phyloP scores from a whole-genome alignment of 2,888 invertebrate species.

The Drosophila maculinotata region DNA sequence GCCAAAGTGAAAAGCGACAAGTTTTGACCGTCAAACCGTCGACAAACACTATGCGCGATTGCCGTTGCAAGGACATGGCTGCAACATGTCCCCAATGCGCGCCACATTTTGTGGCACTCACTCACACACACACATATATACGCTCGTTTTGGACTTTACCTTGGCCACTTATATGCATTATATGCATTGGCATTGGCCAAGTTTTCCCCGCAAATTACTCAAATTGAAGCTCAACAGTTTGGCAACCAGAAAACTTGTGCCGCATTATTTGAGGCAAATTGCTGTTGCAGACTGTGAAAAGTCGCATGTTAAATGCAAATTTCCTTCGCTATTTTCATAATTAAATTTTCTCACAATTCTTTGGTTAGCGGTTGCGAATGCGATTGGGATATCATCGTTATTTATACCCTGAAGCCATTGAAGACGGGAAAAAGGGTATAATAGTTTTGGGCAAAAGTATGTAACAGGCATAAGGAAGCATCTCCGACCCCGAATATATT shows the following conservation, averaged over 20 bases:
- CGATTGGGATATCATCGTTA: slow-evolving; percentile 7
- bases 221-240: slow-evolving; percentile 39
- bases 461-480: too few species aligned
- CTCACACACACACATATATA: too few species aligned
- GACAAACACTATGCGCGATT: slow-evolving; percentile 24
- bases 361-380: slow-evolving; percentile 4
- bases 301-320: slow-evolving; percentile 50
- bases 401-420: too few species aligned
- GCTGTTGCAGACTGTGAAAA: slow-evolving; percentile 15
- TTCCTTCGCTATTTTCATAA: slow-evolving; percentile 62
- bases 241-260: slow-evolving; percentile 19
- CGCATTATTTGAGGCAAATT: slow-evolving; percentile 15
- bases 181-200: slow-evolving; percentile 37
- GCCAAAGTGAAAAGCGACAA: slow-evolving; percentile 59
- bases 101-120: slow-evolving; percentile 15
- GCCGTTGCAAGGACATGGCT: slow-evolving; percentile 44
- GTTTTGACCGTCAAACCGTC: slow-evolving; percentile 36
- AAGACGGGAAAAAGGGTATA: too few species aligned
- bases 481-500: too few species aligned
- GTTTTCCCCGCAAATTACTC: slow-evolving; percentile 9
- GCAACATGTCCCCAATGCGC: slow-evolving; percentile 48
- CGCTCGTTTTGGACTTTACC: slow-evolving; percentile 41
- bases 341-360: slow-evolving; percentile 59
- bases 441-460: too few species aligned
- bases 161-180: slow-evolving; percentile 31